Evolutionary conservation across 2,797 vertebrate species (phyloP).

Genomic region (Sebastes alutus): DNA sequence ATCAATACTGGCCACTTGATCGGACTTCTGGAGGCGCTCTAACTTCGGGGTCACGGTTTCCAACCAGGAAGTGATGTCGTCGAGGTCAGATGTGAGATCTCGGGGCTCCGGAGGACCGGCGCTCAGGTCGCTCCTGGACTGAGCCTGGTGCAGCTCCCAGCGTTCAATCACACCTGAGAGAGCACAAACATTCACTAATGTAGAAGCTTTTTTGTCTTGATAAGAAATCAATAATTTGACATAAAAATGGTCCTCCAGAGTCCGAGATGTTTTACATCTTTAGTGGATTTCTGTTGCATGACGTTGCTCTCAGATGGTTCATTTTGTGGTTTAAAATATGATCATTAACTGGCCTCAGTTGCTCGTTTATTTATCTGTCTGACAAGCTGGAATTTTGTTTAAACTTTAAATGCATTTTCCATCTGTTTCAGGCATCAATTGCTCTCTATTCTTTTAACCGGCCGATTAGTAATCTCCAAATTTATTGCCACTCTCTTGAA

Average conservation of each 20-base stretch:
- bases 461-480: neutral
- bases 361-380: neutral
- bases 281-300: neutral
- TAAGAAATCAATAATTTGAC: too few species aligned
- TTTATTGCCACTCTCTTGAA: neutral
- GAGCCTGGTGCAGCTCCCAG: constrained; percentile 91
- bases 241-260: too few species aligned
- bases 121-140: constrained; percentile 80
- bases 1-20: constrained; percentile 71
- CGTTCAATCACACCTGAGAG: constrained; percentile 88
- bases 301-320: neutral
- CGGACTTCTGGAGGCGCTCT: constrained; percentile 71
- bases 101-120: constrained; percentile 76
- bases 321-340: neutral
- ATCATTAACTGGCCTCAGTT: neutral
- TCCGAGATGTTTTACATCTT: neutral
- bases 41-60: constrained; percentile 82
- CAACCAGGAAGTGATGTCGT: constrained; percentile 87
- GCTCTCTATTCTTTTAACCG: neutral
- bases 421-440: neutral
- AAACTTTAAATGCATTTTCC: neutral
- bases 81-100: constrained; percentile 84
- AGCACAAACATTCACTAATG: neutral
- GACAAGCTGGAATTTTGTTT: neutral
- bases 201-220: neutral